A percentile compares a stretch with the other conserved stretches of the same genome.
These are phyloP conservation scores for Carcinoscorpius rotundicauda DNA, from an alignment of 1,140 invertebrate genomes.

Conservation along the genomic window DNA sequence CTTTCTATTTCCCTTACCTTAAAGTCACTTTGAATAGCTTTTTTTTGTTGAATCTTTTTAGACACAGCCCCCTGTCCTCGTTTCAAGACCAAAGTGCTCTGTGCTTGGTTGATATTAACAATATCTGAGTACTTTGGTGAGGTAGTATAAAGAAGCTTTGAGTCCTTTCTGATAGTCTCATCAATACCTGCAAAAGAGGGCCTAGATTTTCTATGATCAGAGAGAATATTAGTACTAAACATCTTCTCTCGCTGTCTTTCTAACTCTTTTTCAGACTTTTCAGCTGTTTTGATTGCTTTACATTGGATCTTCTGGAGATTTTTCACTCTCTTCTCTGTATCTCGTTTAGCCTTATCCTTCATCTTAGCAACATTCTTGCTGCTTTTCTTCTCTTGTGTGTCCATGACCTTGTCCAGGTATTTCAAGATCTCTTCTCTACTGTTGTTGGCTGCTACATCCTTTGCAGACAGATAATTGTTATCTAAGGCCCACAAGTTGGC, in stretches of 20 bases:
- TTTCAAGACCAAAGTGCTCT: conserved; percentile 23
- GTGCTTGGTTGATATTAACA: conserved; percentile 18
- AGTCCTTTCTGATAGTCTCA: conserved; percentile 17
- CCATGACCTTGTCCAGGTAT: conserved; percentile 69
- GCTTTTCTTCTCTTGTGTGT: conserved; percentile 63
- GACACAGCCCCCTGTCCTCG: conserved; percentile 29
- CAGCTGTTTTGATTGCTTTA: conserved; percentile 56
- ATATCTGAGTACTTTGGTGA: conserved; percentile 26
- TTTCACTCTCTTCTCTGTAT: conserved; percentile 68
- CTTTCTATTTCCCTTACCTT: conserved; percentile 49
- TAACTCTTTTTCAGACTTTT: conserved; percentile 58
- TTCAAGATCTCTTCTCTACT: conserved; percentile 64
- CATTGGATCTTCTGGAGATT: conserved; percentile 73
- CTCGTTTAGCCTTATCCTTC: conserved; percentile 49
- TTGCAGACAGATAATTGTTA: conserved; percentile 80
- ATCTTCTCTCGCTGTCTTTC: conserved; percentile 49
- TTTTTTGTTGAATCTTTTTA: conserved; percentile 25
- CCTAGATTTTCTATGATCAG: no score
- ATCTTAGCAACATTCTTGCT: conserved; percentile 42
- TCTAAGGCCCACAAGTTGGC: conserved; percentile 83
- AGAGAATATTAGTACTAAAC: conserved; percentile 7
- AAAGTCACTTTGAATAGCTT: conserved; percentile 30
- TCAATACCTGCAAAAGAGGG: no score
- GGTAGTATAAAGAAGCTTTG: conserved; percentile 23
- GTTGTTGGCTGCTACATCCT: conserved; percentile 80